Base-by-base conservation (phyloP, 2,888 invertebrate genomes). In the Gymnocheta viridis region DNA sequence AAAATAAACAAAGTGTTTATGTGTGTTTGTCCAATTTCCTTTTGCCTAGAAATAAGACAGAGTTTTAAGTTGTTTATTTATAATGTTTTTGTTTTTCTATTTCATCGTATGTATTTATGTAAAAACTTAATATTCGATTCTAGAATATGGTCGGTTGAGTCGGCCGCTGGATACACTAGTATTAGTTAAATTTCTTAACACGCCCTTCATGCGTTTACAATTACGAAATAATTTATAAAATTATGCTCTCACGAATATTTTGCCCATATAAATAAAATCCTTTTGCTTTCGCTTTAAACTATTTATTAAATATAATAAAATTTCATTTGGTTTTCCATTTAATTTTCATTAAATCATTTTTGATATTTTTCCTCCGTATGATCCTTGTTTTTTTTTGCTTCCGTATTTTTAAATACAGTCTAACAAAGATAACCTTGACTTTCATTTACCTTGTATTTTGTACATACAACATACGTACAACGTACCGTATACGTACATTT, bases 341-440 rank as follows among this genome's bases (percentile, higher is more conserved):
- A 58, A 67, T 51, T 62, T 29, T 14, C 19, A 19, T 74, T 62
- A 27, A 38, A 35, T 47, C 14, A n/a, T n/a, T 32, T 38, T n/a
- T 29, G 32, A 41, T n/a, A 14, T 32, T 49, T 58, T 29, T 29
- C 19, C 19, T 27, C 2, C 5, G 1, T 35, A 17, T 62, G 62
- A 70, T 78, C 32, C 70, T 78, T 60, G 12, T 27, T 38, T 27
- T 67, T 24, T 67, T 17, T 47, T 60, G 17, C 64, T 51, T 7
- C 38, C 32, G 49, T 24, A 44, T 27, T 64, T 64, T 62, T 41
- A 60, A 56, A 49, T 32, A 44, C 58, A 73, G 67, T 80, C 49
- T 73, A 60, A 58, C 64, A 66, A 6, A 70, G 79, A 82, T 82
- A 82, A 82, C 82, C 82, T 82, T 82, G 82, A 82, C 82, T 82